Evolutionary conservation across 2,113 vertebrate species (phyloP).

Genomic region (Hiodon tergisus): DNA sequence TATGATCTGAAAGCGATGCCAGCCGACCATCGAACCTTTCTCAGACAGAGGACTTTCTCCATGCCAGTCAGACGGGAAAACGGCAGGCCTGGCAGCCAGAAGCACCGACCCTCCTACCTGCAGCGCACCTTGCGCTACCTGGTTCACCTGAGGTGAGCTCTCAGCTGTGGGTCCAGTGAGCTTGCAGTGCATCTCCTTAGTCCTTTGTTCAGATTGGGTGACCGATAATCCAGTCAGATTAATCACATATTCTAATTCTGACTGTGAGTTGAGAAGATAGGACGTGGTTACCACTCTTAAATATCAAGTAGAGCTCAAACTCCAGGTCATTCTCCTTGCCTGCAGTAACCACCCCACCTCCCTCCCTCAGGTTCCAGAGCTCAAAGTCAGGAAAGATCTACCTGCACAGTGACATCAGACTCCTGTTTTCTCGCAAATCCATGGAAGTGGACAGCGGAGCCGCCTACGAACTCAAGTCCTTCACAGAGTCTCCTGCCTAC

Average conservation of each 20-base stretch:
- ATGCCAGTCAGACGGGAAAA: constrained; percentile 86
- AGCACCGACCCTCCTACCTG: constrained; percentile 61
- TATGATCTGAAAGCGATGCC: constrained; percentile 95
- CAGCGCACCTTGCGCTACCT: constrained; percentile 95
- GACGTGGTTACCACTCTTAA: too few species aligned
- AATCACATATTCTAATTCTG: too few species aligned
- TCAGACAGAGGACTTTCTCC: constrained; percentile 96
- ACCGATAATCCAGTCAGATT: too few species aligned
- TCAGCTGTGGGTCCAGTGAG: too few species aligned
- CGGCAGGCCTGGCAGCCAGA: constrained; percentile 74
- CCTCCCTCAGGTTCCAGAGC: constrained; percentile 88
- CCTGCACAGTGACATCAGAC: constrained; percentile 97
- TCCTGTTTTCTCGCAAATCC: constrained; percentile 97
- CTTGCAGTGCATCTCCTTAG: too few species aligned
- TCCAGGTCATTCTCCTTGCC: neutral
- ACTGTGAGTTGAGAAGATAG: too few species aligned
- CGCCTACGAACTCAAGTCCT: constrained; percentile 97
- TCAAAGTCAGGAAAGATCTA: constrained; percentile 99
- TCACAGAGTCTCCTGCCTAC: constrained; percentile 90
- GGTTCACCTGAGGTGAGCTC: constrained; percentile 88
- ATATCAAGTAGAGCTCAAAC: neutral
- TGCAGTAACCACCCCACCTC: neutral
- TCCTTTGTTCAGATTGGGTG: too few species aligned
- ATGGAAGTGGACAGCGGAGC: constrained; percentile 99
- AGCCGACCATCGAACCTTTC: constrained; percentile 97